Percentiles rank a stretch among this genome's conserved stretches.
phyloP scores from a whole-genome alignment of 2,888 invertebrate species.

The Phlogophora meticulosa region DNA sequence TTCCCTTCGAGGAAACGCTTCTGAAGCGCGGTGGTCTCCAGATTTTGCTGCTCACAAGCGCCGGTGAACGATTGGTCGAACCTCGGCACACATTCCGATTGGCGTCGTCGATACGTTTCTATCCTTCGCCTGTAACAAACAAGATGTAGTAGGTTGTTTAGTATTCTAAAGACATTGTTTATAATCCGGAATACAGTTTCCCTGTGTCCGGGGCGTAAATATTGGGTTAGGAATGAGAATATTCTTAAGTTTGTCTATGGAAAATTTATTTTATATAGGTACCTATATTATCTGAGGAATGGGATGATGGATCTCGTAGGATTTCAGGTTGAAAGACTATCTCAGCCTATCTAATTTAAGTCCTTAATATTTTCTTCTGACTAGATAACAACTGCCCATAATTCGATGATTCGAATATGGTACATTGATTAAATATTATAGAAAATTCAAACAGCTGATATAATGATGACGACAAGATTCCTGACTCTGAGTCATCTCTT shows the following conservation, averaged over 20 bases:
- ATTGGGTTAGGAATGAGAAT: not conserved
- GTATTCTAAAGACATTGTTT: not conserved
- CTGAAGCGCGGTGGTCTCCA: constrained; percentile 96
- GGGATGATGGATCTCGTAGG: not conserved
- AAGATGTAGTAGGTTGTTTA: constrained; percentile 18
- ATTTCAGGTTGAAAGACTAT: not conserved
- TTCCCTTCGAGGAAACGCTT: constrained; percentile 98
- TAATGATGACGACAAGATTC: constrained; percentile 32
- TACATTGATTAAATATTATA: not conserved
- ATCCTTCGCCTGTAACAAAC: constrained; percentile 93
- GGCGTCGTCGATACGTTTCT: constrained; percentile 96
- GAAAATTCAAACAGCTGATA: constrained; percentile 33
- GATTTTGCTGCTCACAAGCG: constrained; percentile 97
- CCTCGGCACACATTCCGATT: constrained; percentile 96
- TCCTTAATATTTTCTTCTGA: not conserved
- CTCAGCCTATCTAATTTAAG: not conserved
- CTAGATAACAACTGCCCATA: too few species aligned
- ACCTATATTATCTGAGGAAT: not conserved
- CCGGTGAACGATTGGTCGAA: constrained; percentile 97
- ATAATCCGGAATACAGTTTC: constrained; percentile 2
- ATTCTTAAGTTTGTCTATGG: not conserved
- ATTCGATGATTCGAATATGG: not conserved
- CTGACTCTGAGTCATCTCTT: constrained; percentile 54
- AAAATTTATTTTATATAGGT: not conserved
- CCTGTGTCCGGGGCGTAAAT: not conserved